Evolutionary conservation across 2,888 invertebrate species (phyloP).

Genomic region (Nezara viridula): DNA sequence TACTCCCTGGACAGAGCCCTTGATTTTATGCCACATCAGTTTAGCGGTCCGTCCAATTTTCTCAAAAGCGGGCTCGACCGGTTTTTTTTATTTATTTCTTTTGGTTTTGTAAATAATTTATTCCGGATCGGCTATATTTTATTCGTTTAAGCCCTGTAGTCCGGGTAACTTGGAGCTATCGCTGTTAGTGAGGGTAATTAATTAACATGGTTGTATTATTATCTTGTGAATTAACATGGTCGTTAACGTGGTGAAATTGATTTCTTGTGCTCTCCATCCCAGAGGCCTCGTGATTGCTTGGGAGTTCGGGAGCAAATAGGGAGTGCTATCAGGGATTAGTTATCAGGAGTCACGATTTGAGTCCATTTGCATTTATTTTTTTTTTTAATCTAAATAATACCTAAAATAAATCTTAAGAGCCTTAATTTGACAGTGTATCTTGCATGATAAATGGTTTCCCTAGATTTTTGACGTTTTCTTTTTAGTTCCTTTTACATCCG

Average conservation of each 20-base stretch:
- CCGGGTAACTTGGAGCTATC: background rate
- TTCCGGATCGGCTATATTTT: background rate
- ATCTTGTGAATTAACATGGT: background rate
- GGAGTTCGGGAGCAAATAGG: background rate
- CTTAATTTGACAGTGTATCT: too few species aligned
- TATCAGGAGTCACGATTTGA: background rate
- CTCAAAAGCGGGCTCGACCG: conserved; percentile 2
- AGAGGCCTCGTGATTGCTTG: background rate
- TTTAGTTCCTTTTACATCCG: too few species aligned
- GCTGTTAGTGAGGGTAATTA: background rate
- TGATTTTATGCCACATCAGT: conserved; percentile 1
- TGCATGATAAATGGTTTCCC: too few species aligned
- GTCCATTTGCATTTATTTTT: background rate
- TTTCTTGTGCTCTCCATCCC: background rate
- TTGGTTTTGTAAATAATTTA: background rate
- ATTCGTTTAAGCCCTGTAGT: background rate
- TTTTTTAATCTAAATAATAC: background rate
- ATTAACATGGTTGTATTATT: conserved; percentile 9
- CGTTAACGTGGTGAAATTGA: background rate
- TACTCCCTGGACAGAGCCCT: background rate
- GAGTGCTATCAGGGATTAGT: background rate
- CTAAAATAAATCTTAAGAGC: too few species aligned
- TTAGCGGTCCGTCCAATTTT: conserved; percentile 19
- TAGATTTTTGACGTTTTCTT: too few species aligned
- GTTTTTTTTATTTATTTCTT: background rate